A percentile compares a stretch with the other conserved stretches of the same genome.
phyloP scores from a whole-genome alignment of 2,888 invertebrate species.

The Drosophila nr. fundita region DNA sequence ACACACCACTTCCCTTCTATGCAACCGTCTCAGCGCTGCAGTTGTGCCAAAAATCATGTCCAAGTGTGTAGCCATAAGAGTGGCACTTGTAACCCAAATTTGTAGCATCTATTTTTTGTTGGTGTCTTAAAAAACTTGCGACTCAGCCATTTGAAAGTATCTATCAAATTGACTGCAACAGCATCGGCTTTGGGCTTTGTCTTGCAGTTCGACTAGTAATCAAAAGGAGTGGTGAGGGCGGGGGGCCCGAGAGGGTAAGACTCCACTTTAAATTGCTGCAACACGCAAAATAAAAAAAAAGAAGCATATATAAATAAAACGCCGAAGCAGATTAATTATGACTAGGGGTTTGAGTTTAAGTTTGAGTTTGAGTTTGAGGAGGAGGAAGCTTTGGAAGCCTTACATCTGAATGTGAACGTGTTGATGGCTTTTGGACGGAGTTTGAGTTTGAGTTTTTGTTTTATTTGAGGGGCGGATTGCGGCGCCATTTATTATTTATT shows the following conservation, averaged over 20 bases:
- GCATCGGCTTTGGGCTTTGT: slow-evolving; percentile 59
- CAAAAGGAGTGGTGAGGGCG: slow-evolving; percentile 40
- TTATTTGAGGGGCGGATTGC: slow-evolving; percentile 33
- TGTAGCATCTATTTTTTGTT: slow-evolving; percentile 38
- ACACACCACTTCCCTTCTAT: background rate
- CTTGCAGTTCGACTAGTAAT: slow-evolving; percentile 49
- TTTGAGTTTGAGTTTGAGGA: slow-evolving; percentile 21
- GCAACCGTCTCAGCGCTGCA: slow-evolving; percentile 2
- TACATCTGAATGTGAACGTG: slow-evolving; percentile 64
- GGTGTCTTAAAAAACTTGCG: slow-evolving; percentile 21
- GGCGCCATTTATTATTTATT: slow-evolving; percentile 10
- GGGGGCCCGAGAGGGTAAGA: background rate
- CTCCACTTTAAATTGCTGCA: slow-evolving; percentile 76
- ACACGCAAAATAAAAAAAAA: slow-evolving; percentile 60
- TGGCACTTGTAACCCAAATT: slow-evolving; percentile 69
- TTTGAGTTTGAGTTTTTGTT: slow-evolving; percentile 34
- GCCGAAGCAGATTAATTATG: slow-evolving; percentile 78
- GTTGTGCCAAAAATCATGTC: slow-evolving; percentile 21
- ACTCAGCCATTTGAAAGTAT: slow-evolving; percentile 68
- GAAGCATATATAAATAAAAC: slow-evolving; percentile 42
- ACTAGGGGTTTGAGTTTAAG: slow-evolving; percentile 16
- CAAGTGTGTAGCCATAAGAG: slow-evolving; percentile 42
- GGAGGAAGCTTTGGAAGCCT: slow-evolving; percentile 56
- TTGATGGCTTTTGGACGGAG: slow-evolving; percentile 59
- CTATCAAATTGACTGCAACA: slow-evolving; percentile 58